phyloP scores from a whole-genome alignment of 2,113 vertebrate species.

The Pteruthius melanotis region DNA sequence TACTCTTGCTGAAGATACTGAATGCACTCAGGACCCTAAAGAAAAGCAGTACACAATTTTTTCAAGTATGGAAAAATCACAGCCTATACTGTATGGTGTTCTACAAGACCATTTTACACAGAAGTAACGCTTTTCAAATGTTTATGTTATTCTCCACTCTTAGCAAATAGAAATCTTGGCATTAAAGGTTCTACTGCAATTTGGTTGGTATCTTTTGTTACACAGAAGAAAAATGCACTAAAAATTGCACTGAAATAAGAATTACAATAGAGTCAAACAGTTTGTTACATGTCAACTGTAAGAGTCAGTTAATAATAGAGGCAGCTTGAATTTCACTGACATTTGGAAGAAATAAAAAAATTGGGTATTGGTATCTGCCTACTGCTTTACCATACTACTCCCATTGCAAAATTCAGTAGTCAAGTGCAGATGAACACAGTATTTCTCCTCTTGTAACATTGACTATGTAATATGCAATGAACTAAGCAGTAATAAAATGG shows the following conservation, averaged over 20 bases:
- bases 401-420: background rate
- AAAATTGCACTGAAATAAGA: background rate
- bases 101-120: background rate
- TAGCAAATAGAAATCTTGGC: background rate
- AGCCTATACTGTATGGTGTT: background rate
- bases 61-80: background rate
- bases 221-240: background rate
- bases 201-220: background rate
- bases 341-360: background rate
- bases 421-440: background rate
- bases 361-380: background rate
- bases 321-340: background rate
- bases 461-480: background rate
- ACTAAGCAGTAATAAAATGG: background rate
- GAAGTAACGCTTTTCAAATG: background rate
- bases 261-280: background rate
- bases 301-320: background rate
- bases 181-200: background rate
- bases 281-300: background rate
- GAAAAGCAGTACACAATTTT: background rate
- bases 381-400: background rate
- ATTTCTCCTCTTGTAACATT: background rate
- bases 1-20: constrained; percentile 97
- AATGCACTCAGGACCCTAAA: constrained; percentile 91
- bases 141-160: background rate